Evolutionary conservation across 2,113 vertebrate species (phyloP), one percentile per base, ranked within the genome.

Genomic region (Tor tambroides): DNA sequence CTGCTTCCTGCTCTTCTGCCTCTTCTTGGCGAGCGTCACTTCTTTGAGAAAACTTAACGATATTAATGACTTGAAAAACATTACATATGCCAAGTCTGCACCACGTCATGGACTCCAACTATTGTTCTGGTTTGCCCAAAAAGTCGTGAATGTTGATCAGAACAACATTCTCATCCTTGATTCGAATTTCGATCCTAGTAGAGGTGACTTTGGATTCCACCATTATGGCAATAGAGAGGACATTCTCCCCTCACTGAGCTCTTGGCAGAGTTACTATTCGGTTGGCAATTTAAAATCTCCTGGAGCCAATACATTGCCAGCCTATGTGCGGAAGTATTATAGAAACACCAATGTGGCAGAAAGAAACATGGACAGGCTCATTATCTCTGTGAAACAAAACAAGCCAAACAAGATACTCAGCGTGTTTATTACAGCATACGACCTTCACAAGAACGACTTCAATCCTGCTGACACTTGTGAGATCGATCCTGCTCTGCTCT

Each of bases 31-130:
- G 3, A 7, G 1, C n/a, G 43, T 17, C 6, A 43, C 43, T 23
- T n/a, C 23, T 43, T 51, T 80, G 23, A 14, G 28, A 19, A 65
- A 28, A n/a, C 46, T 80, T 32, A 30, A 78, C 14, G 35, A 84
- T 23, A 82, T 85, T 17, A 23, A 72, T 12, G 71, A 89, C 17
- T 38, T 87, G 30, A 72, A n/a, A 77, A 56, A 17, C 15, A 19
- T 6, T 35, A 28, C 6, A 0, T 87, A 85, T 85, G 83, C 69
- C 6, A 78, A 71, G 0, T 8, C n/a, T n/a, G 11, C 23, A 15
- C 88, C 83, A 38, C 49, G 17, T 23, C 88, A 89, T 38, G 88
- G 83, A 61, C 86, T 85, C 26, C 32, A 87, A 3, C 28, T 87
- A 71, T 63, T 89, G 26, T 71, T 82, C 78, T 89, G 82, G 82